Percentiles rank a stretch among this genome's conserved stretches.
phyloP scores from a whole-genome alignment of 2,888 invertebrate species.

The Hyles lineata region DNA sequence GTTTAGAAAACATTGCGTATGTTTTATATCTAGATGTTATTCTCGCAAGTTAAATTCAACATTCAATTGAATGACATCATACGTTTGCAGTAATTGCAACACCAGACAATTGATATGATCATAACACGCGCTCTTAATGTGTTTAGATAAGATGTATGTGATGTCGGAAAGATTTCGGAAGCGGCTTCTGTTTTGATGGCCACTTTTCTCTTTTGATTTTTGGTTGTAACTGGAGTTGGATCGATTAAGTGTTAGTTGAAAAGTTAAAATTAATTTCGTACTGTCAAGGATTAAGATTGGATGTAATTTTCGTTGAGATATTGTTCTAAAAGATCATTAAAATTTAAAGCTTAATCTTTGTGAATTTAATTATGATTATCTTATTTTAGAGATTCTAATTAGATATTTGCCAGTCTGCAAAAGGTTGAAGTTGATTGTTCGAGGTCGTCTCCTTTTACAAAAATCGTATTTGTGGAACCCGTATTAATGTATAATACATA shows the following conservation, averaged over 20 bases:
- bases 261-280: neutral
- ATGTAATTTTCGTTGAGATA: neutral
- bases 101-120: constrained; percentile 58
- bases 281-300: neutral
- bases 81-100: constrained; percentile 42
- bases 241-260: neutral
- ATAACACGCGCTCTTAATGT: constrained; percentile 52
- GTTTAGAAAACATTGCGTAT: constrained; percentile 21
- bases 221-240: neutral
- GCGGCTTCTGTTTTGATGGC: neutral
- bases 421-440: constrained; percentile 6
- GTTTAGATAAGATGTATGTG: constrained; percentile 46
- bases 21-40: constrained; percentile 24
- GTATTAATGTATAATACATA: neutral
- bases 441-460: constrained; percentile 14
- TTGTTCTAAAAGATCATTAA: too few species aligned
- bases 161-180: constrained; percentile 29
- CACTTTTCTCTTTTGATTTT: neutral
- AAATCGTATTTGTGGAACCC: neutral
- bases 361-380: neutral
- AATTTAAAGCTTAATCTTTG: neutral
- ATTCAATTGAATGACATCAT: constrained; percentile 58
- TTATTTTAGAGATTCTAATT: constrained; percentile 7
- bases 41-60: constrained; percentile 28
- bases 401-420: constrained; percentile 1